Conservation (phyloP, 2,888 invertebrate genomes). For the Himalopsyche japonica region DNA sequence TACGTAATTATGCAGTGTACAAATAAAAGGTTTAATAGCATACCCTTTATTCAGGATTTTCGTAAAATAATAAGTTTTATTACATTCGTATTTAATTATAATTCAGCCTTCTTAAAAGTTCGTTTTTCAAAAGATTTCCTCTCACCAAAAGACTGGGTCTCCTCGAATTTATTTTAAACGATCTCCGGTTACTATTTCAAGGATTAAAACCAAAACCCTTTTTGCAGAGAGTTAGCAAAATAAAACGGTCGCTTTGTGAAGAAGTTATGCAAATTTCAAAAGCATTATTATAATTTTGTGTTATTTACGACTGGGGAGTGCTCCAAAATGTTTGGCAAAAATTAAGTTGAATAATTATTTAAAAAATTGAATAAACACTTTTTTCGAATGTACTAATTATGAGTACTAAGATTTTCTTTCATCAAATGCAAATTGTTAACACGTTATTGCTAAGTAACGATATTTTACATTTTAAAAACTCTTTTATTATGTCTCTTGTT, state of each 20-base stretch:
- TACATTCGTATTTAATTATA: not conserved
- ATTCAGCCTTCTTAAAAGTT: not conserved
- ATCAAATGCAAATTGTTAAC: too few relatives aligned
- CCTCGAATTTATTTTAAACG: not conserved
- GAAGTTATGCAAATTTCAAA: not conserved
- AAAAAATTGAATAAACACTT: too few relatives aligned
- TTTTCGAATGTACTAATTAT: too few relatives aligned
- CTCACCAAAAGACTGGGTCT: not conserved
- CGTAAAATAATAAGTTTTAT: not conserved
- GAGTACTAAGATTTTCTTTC: too few relatives aligned
- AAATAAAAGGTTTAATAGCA: too few relatives aligned
- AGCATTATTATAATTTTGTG: not conserved
- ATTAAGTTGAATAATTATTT: too few relatives aligned
- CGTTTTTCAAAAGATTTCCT: not conserved
- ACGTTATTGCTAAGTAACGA: too few relatives aligned
- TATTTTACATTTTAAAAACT: too few relatives aligned
- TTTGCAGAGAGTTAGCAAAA: not conserved
- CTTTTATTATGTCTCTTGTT: too few relatives aligned
- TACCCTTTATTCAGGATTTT: not conserved
- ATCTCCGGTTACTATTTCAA: not conserved
- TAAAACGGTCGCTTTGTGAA: not conserved
- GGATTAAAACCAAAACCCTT: not conserved
- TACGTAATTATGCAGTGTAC: too few relatives aligned
- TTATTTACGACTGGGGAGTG: not conserved
- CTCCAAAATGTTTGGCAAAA: not conserved